Evolutionary conservation across 2,113 vertebrate genomes (phyloP), one percentile per base, ranked within the genome.

Genomic region (Isurus oxyrinchus): DNA sequence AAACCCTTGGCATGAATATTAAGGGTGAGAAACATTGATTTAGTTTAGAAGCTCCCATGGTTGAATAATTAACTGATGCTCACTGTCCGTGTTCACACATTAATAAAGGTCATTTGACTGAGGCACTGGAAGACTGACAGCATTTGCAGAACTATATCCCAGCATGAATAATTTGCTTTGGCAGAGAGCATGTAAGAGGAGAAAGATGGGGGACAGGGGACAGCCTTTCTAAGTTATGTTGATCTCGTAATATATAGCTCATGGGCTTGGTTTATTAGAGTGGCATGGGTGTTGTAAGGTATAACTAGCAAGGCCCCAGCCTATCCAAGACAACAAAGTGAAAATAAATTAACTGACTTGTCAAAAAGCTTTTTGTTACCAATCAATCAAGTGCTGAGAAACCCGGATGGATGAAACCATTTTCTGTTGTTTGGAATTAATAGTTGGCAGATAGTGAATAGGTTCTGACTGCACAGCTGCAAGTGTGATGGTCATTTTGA

Each of bases 331-430:
- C 94, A 95, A 95, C 94, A 95, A 95, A 95, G 94, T 95, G 94
- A 95, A 95, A 95, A 95, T 95, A 95, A 95, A 95, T 95, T 95
- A 95, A 95, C 94, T 72, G 94, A 95, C 94, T 95, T 95, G 94
- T 95, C 94, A 95, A 76, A 95, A 69, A 95, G 94, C 94, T 95
- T 95, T 72, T 95, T 95, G 94, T 95, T 53, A 69, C 94, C 66
- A 35, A 95, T 95, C 94, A 95, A 95, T 95, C 94, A 76, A 72
- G 49, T 55, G 94, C 94, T 95, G 66, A 95, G 94, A 95, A 76
- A 53, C 67, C 66, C 94, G 94, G 94, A 95, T 95, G 94, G 94
- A 72, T 72, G 94, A 95, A 53, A 95, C 67, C 94, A 72, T 95
- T 95, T 95, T 95, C 53, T 44, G 49, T 76, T 95, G 94, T 76